Evolutionary conservation across 2,113 vertebrate genomes (phyloP), one percentile per base, ranked within the genome.

Genomic region (Cochlearius cochlearius): DNA sequence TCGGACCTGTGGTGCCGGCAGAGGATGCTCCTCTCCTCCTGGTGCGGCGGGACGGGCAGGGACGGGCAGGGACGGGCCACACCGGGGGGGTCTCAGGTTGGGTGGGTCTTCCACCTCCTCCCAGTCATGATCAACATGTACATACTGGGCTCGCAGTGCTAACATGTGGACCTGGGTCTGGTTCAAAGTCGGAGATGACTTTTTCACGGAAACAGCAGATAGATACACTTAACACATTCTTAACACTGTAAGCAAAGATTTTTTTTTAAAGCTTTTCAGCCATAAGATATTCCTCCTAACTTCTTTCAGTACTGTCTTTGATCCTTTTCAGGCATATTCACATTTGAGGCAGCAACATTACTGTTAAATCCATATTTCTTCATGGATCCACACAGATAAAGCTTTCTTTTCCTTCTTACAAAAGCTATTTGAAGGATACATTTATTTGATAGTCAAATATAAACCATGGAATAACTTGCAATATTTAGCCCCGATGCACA

Each of bases 1-100:
- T 41, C 3, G 1, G 23, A 39, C 14, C 50, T 13, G 10, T 11
- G 32, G 27, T 53, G 53, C 45, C 6, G 2, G n/a, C 30, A 50
- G 53, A 55, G 29, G 45, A 39, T 60, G 78, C 12, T 73, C 52
- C 45, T 32, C 38, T 32, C 20, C 27, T 38, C 26, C 21, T 3
- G 7, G 7, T 10, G 39, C 0, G 3, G 11, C 12, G 5, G 27
- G 11, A 41, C n/a, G n/a, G 66, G 22, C 3, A 2, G 1, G 1
- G 1, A 11, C 3, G 1, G 14, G 50, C 10, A 14, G 10, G 20
- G 60, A 23, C 1, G 0, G 29, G 49, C 22, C 4, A 8, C 18
- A 12, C 26, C 7, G 4, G 27, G 12, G 12, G 17, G 4, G 6
- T 21, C 36, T 69, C 27, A 4, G 55, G 41, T 11, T 25, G 58